Base-by-base conservation (phyloP, 2,888 invertebrate species). In the Lordiphosa fenestrarum region DNA sequence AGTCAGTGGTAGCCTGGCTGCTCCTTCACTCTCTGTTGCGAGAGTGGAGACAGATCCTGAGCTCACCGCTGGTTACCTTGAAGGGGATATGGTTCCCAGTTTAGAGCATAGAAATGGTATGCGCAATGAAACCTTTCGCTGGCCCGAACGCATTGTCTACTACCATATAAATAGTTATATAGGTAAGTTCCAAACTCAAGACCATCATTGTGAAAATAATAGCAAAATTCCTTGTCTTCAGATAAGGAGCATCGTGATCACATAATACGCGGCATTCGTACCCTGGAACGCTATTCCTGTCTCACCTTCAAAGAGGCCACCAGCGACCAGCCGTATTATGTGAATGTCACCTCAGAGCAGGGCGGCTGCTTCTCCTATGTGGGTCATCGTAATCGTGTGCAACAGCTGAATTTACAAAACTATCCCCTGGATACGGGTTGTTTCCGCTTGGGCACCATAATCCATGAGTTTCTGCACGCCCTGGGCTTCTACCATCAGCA, bases 301-400 rank as follows among this genome's bases (percentile, higher is more conserved):
- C 90, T 96, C 6, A 91, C 91, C 48, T 95, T 95, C 84, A 91
- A 93, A n/a, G 93, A 92, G 0, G 92, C 92, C 73, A 90, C 89
- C 0, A 89, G 91, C 0, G 68, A 71, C 10, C 74, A 77, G 6
- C 30, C 36, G 0, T 66, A 71, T 35, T 88, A 75, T 54, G 75
- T 89, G 10, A 80, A 81, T 36, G 84, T 89, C 0, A 86, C 85
- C 0, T 76, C 82, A 0, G 38, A 68, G 15, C 47, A 53, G 0
- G 37, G 92, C 0, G 95, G 95, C 0, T 95, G 95, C 82, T 94
- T 93, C 93, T 94, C 95, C 10, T 92, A 92, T 58, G 94, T 95
- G 0, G 95, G 95, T 0, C 90, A 92, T n/a, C 53, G 33, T 1
- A 93, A 93, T 2, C 36, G 12, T 3, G 70, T 74, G 0, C 84